Evolutionary conservation across 2,888 invertebrate species (phyloP).

Genomic region (Melanostoma scalare): DNA sequence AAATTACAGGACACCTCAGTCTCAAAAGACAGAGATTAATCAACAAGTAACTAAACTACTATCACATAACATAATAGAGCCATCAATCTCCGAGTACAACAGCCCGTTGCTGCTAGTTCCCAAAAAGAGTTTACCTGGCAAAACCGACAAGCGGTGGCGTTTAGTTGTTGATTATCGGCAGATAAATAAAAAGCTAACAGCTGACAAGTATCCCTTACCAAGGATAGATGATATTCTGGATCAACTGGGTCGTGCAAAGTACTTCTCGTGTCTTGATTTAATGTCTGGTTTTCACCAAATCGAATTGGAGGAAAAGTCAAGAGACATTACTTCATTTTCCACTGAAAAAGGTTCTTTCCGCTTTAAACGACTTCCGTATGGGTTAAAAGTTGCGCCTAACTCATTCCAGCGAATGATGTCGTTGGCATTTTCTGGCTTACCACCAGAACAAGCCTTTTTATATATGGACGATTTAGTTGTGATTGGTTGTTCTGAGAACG

Average conservation of each 20-base stretch:
- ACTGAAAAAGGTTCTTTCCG: slow-evolving; percentile 9
- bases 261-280: slow-evolving; percentile 23
- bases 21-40: slow-evolving; percentile 70
- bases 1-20: slow-evolving; percentile 72
- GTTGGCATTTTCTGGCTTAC: slow-evolving; percentile 9
- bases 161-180: slow-evolving; percentile 11
- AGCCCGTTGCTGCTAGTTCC: slow-evolving; percentile 74
- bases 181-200: slow-evolving; percentile 5
- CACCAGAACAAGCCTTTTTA: slow-evolving; percentile 18
- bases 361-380: slow-evolving; percentile 13
- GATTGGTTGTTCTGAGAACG: slow-evolving; percentile 38
- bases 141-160: slow-evolving; percentile 42
- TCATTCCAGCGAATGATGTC: slow-evolving; percentile 31
- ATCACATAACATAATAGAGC: slow-evolving; percentile 63
- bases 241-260: slow-evolving; percentile 19
- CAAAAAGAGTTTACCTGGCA: slow-evolving; percentile 49
- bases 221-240: slow-evolving; percentile 30
- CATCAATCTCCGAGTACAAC: slow-evolving; percentile 68
- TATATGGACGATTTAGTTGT: slow-evolving; percentile 52
- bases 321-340: slow-evolving; percentile 10
- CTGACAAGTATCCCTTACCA: slow-evolving; percentile 35
- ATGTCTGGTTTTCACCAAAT: slow-evolving; percentile 30
- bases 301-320: slow-evolving; percentile 7
- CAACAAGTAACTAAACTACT: slow-evolving; percentile 65
- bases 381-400: slow-evolving; percentile 9